Evolutionary conservation across 2,888 invertebrate genomes (phyloP), one percentile per base, ranked within the genome.

Genomic region (Catocala sponsa): DNA sequence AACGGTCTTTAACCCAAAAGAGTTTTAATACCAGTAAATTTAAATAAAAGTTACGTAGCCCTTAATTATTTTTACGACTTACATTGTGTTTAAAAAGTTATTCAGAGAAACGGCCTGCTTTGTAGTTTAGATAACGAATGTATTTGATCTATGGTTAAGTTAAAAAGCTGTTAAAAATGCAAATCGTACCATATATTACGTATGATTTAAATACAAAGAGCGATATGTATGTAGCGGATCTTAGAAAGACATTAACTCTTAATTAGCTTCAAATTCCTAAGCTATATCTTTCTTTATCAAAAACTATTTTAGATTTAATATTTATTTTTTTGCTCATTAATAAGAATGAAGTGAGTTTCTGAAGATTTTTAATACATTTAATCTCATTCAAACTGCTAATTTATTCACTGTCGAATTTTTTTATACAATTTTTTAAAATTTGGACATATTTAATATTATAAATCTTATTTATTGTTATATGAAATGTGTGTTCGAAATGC

Each of bases 331-430:
- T 58, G 52, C 53, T 61, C 59, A 54, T 78, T 68, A 68, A 60
- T 65, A 55, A 63, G 42, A 50, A 65, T 54, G 59, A 55, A 60
- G 25, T 54, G 46, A 58, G 63, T 68, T 55, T 54, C 33, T 61
- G 55, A 59, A 59, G 53, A 50, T 6, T 49, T 55, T 61, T 55
- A 48, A 65, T 54, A 47, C 35, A 9, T 60, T n/a, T 57, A 63
- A 69, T 63, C 55, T 61, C 59, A 75, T 71, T 68, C 55, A 48
- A 66, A 68, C 42, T 63, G 54, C 61, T 64, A 68, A 68, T 75
- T 73, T 43, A 74, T 64, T 63, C 62, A 42, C n/a, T 47, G 52
- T 6, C 13, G 32, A 65, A 42, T 48, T 54, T 55, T n/a, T 68
- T 53, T 50, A 48, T 9, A 13, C 5, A 56, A 43, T 53, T 53